Conservation (phyloP, 64 coral and sea anemone genomes). For the Hydrozoanthus tunicans region DNA sequence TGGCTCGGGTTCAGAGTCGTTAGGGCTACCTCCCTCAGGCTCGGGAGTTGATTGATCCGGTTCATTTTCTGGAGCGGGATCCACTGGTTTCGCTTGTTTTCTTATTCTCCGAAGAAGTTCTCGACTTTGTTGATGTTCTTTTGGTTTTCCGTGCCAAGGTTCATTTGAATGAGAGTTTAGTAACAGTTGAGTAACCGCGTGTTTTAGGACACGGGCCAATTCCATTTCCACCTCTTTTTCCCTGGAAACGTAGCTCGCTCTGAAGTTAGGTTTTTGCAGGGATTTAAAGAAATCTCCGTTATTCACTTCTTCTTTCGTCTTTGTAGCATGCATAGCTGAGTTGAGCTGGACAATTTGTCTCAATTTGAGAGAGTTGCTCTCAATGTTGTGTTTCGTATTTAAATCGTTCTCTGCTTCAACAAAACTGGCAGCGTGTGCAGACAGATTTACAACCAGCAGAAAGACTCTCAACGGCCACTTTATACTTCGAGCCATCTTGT, state of each 20-base stretch:
- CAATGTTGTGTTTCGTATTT: not conserved
- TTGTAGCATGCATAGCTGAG: not conserved
- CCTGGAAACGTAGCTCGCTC: too few relatives aligned
- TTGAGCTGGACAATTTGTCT: too few relatives aligned
- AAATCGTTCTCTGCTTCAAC: not conserved
- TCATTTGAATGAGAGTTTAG: too few relatives aligned
- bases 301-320: too few relatives aligned
- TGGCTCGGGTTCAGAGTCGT: constrained; percentile 53
- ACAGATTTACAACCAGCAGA: not conserved
- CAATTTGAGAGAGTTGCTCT: not conserved
- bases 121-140: not conserved
- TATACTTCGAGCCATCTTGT: not conserved
- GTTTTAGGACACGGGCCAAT: too few relatives aligned
- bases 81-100: constrained; percentile 8
- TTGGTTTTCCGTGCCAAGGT: not conserved
- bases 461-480: not conserved
- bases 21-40: constrained; percentile 2
- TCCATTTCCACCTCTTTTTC: too few relatives aligned
- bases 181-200: too few relatives aligned
- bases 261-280: too few relatives aligned
- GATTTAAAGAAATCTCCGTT: too few relatives aligned
- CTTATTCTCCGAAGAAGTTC: not conserved
- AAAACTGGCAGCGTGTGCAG: too few relatives aligned
- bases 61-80: constrained; percentile 21
- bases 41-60: constrained; percentile 30